These are phyloP conservation scores for Drosophila bunnanda DNA, from an alignment of 2,888 invertebrate species.

Conservation along the genomic window DNA sequence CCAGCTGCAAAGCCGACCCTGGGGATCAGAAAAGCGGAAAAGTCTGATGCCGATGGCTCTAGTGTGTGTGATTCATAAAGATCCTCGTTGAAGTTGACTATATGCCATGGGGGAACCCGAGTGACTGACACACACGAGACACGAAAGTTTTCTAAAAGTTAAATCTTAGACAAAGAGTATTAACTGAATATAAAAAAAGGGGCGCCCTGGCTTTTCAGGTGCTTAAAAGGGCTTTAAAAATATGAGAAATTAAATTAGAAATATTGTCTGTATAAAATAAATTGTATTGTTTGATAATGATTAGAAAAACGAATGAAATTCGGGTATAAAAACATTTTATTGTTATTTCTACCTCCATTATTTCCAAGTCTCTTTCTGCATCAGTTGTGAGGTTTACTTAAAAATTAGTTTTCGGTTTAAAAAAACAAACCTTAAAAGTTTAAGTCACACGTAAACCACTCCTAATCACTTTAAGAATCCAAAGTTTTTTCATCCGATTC, in stretches of 20 bases:
- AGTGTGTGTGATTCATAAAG: conserved; percentile 60
- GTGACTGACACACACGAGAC: conserved; percentile 6
- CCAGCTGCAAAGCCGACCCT: conserved; percentile 24
- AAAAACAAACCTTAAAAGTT: neutral
- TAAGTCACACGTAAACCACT: neutral
- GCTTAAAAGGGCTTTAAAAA: neutral
- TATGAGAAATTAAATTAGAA: accelerated
- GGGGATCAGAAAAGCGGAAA: conserved; percentile 50
- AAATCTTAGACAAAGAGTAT: neutral
- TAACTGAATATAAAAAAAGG: neutral
- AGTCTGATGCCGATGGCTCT: conserved; percentile 26
- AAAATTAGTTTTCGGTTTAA: neutral
- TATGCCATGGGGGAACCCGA: conserved; percentile 15
- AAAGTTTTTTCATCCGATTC: conserved; percentile 41
- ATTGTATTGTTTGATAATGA: neutral
- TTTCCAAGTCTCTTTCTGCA: neutral
- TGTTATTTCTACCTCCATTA: neutral
- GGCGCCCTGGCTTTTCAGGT: no score
- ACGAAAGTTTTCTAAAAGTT: conserved; percentile 6
- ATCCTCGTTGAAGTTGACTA: conserved; percentile 46
- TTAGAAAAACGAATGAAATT: accelerated
- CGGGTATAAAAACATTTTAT: neutral
- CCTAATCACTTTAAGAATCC: conserved; percentile 24
- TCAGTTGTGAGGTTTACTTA: neutral
- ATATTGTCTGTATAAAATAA: neutral